phyloP scores from a whole-genome alignment of 2,888 invertebrate genomes.

The Megalurothrips usitatus region DNA sequence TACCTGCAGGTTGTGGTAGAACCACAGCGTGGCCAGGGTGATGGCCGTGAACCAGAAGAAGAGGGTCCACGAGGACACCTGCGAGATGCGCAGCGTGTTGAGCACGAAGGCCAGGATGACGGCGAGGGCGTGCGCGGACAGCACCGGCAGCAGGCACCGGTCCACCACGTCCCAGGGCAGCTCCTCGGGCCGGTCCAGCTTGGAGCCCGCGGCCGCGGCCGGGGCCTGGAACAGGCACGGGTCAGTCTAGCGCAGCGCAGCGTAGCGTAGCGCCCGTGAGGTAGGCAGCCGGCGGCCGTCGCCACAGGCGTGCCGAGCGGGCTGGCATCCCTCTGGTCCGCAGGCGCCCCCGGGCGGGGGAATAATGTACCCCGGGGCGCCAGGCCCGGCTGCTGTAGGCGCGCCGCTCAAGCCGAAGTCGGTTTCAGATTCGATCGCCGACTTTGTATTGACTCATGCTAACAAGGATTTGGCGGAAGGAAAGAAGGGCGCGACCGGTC shows the following conservation, averaged over 20 bases:
- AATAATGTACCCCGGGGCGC: too few species aligned
- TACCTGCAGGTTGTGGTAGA: slow-evolving; percentile 82
- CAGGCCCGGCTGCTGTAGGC: background rate
- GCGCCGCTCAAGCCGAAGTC: background rate
- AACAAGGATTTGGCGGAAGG: too few species aligned
- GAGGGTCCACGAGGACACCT: slow-evolving; percentile 70
- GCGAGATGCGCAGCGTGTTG: slow-evolving; percentile 67
- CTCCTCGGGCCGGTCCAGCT: slow-evolving; percentile 41
- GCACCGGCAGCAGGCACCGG: slow-evolving; percentile 68
- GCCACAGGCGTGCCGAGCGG: background rate
- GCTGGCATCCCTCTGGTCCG: background rate
- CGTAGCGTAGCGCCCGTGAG: background rate
- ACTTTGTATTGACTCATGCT: too few species aligned
- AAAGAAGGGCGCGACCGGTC: too few species aligned
- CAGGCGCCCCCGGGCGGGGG: background rate
- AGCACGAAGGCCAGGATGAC: slow-evolving; percentile 68
- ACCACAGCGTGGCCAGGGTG: slow-evolving; percentile 69
- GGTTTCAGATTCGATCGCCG: too few species aligned
- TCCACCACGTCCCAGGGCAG: slow-evolving; percentile 60
- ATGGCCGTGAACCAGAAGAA: slow-evolving; percentile 69
- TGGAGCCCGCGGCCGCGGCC: background rate
- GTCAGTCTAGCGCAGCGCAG: background rate
- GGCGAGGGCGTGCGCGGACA: slow-evolving; percentile 76
- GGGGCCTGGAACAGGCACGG: background rate
- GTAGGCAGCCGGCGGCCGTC: background rate